Base-by-base conservation (phyloP, 2,888 invertebrate genomes). In the Corythucha ciliata region DNA sequence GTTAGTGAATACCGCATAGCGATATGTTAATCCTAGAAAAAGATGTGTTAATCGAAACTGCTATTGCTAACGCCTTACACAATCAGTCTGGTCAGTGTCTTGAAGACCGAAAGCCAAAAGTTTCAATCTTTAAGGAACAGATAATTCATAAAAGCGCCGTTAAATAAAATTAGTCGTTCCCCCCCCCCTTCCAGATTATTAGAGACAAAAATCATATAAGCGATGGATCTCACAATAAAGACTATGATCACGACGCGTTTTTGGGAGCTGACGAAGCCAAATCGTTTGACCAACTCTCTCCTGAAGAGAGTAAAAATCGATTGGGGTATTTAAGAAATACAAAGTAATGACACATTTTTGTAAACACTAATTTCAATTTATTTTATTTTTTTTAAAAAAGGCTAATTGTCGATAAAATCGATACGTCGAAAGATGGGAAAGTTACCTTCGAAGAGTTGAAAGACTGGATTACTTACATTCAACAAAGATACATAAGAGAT, bases 221-320 rank as follows among this genome's bases (percentile, higher is more conserved):
- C 57, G 79, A 83, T 58, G 83, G 81, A 22, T 79, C 84, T 55
- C 91, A 91, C 63, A 88, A 96, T 68, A 72, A 81, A 44, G 87
- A 91, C 59, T 97, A 88, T 67, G 97, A 97, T 66, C 97, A 97
- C 66, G 96, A 97, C 66, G 93, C 94, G 1, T 97, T 98, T 68
- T 74, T 98, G 10, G 97, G 97, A 0, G 89, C 92, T 66, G 90
- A 40, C 14, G 90, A 92, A 58, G 90, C 96, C 0, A 88, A 90
- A 66, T 82, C 87, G 3, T 98, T 96, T 66, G 93, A 96, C 66
- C 85, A 94, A 62, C 72, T 98, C 37, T 76, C 86, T 0, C 96
- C 96, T 2, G 94, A 97, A 68, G 96, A 98, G 67, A 94, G 94
- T 69, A 84, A 86, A 64, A 76, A 88, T 49, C 76, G 93, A 64